Base-by-base conservation (phyloP, 2,113 vertebrate genomes). In the Cranoglanis bouderius region DNA sequence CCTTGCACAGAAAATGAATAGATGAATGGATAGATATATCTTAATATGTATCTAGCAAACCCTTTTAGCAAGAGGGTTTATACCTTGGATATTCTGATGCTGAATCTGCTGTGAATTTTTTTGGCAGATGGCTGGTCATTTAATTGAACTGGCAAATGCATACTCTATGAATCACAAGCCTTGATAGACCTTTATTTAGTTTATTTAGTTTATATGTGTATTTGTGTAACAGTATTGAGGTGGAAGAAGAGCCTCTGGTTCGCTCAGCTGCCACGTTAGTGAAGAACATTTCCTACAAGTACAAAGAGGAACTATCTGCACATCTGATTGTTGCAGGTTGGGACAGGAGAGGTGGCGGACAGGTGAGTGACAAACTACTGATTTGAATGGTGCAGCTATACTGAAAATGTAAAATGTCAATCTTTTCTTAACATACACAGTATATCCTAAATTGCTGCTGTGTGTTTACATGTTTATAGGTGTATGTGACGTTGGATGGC, bases 241-340 rank as follows among this genome's bases (percentile, higher is more conserved):
- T 97, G 21, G 97, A 92, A 14, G 93, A 95, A 29, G 92, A 94
- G 0, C 97, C 97, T 0, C 94, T 95, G 59, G 97, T 98, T 24
- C 84, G 95, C 35, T 96, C 97, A 7, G 97, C 97, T 43, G 97
- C 97, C 0, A 96, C 94, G 0, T 89, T 97, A 85, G 96, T 97
- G 83, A 96, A 85, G 81, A 97, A 96, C 85, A 96, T 97, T 89
- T 96, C 94, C 2, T 98, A 98, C 91, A 97, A 97, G 70, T 96
- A 98, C 72, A 96, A 96, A 82, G 97, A 98, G 85, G 97, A 98
- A 53, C 91, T 98, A 67, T 95, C 95, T 0, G 97, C 97, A 0
- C 96, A 97, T 85, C 96, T 98, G 12, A 96, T 98, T 29, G 95
- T 98, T 46, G 97, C 96, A 0, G 97, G 97, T 29, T 98, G 97